Evolutionary conservation across 2,113 vertebrate genomes (phyloP), one percentile per base, ranked within the genome.

Genomic region (Vicugna pacos): DNA sequence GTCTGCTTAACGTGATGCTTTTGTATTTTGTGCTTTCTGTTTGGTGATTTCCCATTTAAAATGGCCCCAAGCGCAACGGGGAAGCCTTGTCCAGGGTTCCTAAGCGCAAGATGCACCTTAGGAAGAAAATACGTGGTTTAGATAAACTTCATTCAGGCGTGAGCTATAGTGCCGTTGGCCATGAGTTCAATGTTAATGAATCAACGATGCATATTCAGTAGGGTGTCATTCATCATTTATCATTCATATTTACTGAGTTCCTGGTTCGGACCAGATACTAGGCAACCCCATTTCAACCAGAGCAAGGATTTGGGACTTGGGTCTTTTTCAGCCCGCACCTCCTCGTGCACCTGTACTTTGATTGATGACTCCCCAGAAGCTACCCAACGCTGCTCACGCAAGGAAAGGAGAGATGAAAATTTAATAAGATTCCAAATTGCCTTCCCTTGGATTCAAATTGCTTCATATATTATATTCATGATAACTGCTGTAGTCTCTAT

Each of bases 361-460:
- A 97, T 82, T 20, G n/a, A 96, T 89, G 92, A 69, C 96, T 96
- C 94, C 95, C 96, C 88, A 64, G 97, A 97, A 98, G 91, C 86
- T 77, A 11, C 79, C 96, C 96, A 96, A 88, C 96, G 72, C 5
- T 91, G 75, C 73, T 93, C 54, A 62, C 65, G 88, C 93, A 96
- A 89, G 96, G 96, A 98, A 98, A 96, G 89, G 46, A 94, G 91
- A 97, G 79, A 94, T 86, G 92, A 90, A 92, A 98, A 96, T 75
- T 62, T 97, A 98, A 94, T 97, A 98, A 98, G 98, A 97, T 96
- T 98, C 96, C 95, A 96, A 98, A 97, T 94, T 97, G 97, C 98
- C 95, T 98, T 97, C 96, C 97, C 94, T 95, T 42, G 89, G 80
- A 96, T 97, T 96, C 92, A 91, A 95, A 98, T 97, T 93, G 96